Evolutionary conservation across 1,140 invertebrate species (phyloP).

Genomic region (Hycleus phaleratus): DNA sequence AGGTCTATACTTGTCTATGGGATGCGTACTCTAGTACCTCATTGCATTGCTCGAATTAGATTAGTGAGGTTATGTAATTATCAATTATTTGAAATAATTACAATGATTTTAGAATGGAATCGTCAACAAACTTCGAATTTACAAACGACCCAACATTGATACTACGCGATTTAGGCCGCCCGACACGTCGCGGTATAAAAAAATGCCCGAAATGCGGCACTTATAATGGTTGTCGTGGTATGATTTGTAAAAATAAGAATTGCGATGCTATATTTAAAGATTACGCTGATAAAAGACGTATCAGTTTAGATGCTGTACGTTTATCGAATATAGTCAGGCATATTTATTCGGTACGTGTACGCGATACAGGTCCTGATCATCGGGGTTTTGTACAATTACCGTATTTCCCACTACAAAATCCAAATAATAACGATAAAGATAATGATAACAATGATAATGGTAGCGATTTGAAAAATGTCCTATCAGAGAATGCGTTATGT

Average conservation of each 20-base stretch:
- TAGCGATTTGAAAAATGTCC: constrained; percentile 29
- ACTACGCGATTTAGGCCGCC: constrained; percentile 27
- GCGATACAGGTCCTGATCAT: constrained; percentile 62
- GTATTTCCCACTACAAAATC: constrained; percentile 43
- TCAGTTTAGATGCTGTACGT: constrained; percentile 60
- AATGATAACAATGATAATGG: constrained; percentile 19
- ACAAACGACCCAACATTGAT: not conserved
- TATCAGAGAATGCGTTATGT: constrained; percentile 52
- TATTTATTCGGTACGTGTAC: constrained; percentile 62
- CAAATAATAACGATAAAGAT: constrained; percentile 24
- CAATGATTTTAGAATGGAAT: too few relatives aligned
- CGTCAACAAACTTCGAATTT: too few relatives aligned
- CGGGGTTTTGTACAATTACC: constrained; percentile 70
- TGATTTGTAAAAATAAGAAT: constrained; percentile 68
- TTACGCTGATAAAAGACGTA: constrained; percentile 53
- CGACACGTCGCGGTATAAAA: constrained; percentile 47
- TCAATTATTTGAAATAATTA: too few relatives aligned
- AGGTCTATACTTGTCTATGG: too few relatives aligned
- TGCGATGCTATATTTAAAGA: constrained; percentile 66
- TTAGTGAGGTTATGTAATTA: too few relatives aligned
- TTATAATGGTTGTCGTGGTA: constrained; percentile 66
- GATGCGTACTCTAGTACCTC: too few relatives aligned
- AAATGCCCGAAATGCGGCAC: constrained; percentile 75
- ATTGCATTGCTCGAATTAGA: too few relatives aligned
- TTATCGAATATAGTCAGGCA: constrained; percentile 56